Evolutionary conservation across 2,797 vertebrate species (phyloP), one percentile per base, ranked within the genome.

Genomic region (Microcaecilia unicolor): DNA sequence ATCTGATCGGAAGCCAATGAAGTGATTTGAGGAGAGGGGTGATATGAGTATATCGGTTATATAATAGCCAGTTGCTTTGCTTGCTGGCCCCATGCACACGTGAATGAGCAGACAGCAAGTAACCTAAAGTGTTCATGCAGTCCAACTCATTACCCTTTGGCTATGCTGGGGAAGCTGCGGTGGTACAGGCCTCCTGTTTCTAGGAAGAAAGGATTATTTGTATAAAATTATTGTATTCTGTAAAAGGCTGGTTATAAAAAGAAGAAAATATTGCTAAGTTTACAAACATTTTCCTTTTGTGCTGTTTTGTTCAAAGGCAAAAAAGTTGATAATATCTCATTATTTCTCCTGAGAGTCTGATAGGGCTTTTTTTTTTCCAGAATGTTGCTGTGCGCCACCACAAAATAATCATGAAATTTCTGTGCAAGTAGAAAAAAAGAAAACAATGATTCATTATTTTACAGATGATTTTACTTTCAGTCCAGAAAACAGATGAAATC

Each of bases 371-470:
- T 70, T 58, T 48, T n/a, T n/a, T n/a, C n/a, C 42, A 72, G 58
- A 72, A 76, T 61, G 61, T 58, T 61, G 62, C 57, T 59, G 48
- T 70, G 62, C 72, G 70, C 48, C 71, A 36, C 15, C 45, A 53
- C 38, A 64, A 72, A 77, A 76, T 74, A 69, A 76, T 74, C 30
- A 3, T 20, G 34, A 48, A 48, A 68, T 66, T 80, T 76, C 55
- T 75, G 38, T 52, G 63, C 58, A 59, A 60, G 48, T 56, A 69
- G 45, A 52, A 59, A 53, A 70, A 63, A 67, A 67, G n/a, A n/a
- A n/a, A n/a, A n/a, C n/a, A n/a, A 58, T 36, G 31, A 61, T 64
- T 73, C 69, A 68, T 75, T 79, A 76, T 76, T 71, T 77, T 61
- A 63, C 38, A 66, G 74, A 72, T 67, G 69, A 76, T 68, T 70